Evolutionary conservation across 2,797 vertebrate genomes (phyloP).

Genomic region (Notolepis coatsorum): DNA sequence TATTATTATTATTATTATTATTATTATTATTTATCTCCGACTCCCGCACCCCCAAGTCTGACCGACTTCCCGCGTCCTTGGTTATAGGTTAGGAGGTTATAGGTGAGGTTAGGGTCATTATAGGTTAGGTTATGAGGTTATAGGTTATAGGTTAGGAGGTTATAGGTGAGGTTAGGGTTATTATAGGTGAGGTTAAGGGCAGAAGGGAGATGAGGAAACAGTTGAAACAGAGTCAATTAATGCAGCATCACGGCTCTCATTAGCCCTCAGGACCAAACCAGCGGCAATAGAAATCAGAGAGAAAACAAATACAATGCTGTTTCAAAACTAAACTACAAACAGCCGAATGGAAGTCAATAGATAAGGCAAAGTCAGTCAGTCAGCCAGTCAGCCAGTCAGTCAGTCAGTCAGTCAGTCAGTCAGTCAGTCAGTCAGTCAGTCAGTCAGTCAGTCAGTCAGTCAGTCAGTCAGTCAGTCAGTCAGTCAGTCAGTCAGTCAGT

Average conservation of each 20-base stretch:
- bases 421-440: background rate
- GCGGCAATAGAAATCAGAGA: slow-evolving; percentile 80
- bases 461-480: background rate
- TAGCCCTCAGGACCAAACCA: slow-evolving; percentile 83
- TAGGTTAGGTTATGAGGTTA: no score
- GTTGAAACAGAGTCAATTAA: slow-evolving; percentile 89
- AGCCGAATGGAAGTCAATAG: slow-evolving; percentile 38
- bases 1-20: no score
- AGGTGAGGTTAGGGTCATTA: no score
- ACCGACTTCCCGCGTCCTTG: no score
- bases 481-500: background rate
- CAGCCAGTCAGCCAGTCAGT: slow-evolving; percentile 4
- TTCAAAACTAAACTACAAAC: slow-evolving; percentile 30
- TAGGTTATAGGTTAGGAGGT: no score
- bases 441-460: slow-evolving; percentile 14
- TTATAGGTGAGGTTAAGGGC: background rate
- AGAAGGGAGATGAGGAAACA: slow-evolving; percentile 71
- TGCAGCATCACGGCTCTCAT: slow-evolving; percentile 90
- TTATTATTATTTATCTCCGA: no score
- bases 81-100: no score
- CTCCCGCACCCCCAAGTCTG: no score
- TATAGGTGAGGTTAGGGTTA: background rate
- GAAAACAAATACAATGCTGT: slow-evolving; percentile 50
- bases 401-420: slow-evolving; percentile 12
- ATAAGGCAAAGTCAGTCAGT: slow-evolving; percentile 33